A percentile compares a stretch with the other conserved stretches of the same genome.
These are phyloP conservation scores for Coecobrya sp. DNA, from an alignment of 2,888 invertebrate genomes.

Conservation along the genomic window DNA sequence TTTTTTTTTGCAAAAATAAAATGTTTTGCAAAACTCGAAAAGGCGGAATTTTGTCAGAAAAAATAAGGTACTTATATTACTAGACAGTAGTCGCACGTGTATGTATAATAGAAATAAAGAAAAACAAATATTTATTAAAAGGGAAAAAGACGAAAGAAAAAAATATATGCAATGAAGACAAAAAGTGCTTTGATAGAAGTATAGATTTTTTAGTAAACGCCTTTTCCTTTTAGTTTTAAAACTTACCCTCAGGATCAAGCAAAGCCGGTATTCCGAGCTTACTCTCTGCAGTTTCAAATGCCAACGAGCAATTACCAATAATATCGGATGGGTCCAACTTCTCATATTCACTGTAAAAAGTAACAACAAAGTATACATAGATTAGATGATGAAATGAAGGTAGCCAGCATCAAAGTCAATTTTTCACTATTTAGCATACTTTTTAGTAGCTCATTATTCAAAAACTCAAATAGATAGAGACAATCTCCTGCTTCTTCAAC, in stretches of 20 bases:
- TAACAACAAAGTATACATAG: constrained; percentile 28
- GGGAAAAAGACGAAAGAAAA: constrained; percentile 3
- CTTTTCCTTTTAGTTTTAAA: background rate
- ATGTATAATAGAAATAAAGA: background rate
- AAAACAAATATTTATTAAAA: background rate
- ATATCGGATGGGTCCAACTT: constrained; percentile 85
- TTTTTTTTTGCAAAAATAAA: constrained; percentile 7
- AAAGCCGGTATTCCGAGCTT: constrained; percentile 85
- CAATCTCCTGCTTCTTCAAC: no score
- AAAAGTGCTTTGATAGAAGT: background rate
- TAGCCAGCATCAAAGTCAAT: constrained; percentile 29
- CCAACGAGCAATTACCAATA: constrained; percentile 85
- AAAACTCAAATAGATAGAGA: background rate
- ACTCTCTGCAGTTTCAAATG: constrained; percentile 86
- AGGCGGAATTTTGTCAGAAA: background rate
- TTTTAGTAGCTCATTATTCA: constrained; percentile 29
- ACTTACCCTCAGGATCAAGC: constrained; percentile 80
- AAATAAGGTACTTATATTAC: background rate
- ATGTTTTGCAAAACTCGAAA: constrained; percentile 23
- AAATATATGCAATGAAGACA: no score
- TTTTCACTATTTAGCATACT: constrained; percentile 32
- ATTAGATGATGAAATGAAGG: constrained; percentile 11
- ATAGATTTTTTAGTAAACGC: background rate
- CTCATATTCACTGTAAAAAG: constrained; percentile 84
- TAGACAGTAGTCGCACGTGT: background rate